Percentiles rank a stretch among this genome's conserved stretches.
Conservation (phyloP, 2,113 vertebrate genomes). For the Gymnogyps californianus region DNA sequence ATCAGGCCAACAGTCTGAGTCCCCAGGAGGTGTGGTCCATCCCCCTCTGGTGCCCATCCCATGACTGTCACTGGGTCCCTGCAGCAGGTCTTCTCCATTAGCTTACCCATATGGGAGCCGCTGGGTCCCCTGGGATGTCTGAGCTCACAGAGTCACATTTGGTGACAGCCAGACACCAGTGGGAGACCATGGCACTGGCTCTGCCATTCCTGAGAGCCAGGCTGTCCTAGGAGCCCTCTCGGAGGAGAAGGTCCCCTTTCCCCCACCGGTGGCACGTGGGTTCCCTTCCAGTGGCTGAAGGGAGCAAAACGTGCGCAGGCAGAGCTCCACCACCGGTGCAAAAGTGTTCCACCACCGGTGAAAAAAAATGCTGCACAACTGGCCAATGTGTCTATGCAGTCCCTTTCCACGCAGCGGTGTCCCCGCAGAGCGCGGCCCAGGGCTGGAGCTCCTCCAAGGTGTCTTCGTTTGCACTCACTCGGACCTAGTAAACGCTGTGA, state of each 20-base stretch:
- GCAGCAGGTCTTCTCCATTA: background rate
- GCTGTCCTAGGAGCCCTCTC: background rate
- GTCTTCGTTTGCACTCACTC: slow-evolving; percentile 50
- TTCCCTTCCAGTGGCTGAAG: background rate
- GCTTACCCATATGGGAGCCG: background rate
- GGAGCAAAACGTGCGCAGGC: background rate
- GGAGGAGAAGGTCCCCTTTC: background rate
- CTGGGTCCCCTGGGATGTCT: background rate
- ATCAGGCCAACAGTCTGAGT: background rate
- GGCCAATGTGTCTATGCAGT: slow-evolving; percentile 46
- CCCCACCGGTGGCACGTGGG: background rate
- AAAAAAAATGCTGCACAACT: slow-evolving; percentile 23
- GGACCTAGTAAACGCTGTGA: slow-evolving; percentile 51
- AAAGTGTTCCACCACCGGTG: background rate
- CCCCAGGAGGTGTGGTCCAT: background rate
- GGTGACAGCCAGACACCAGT: background rate
- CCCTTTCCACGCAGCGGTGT: background rate
- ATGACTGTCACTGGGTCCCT: background rate
- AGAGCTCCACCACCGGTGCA: background rate
- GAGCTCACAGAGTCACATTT: rapidly evolving
- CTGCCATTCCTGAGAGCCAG: background rate
- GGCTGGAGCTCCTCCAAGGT: background rate
- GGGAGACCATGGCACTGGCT: background rate
- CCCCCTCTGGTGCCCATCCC: background rate
- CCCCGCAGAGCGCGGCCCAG: background rate